A percentile compares a stretch with the other conserved stretches of the same genome.
Evolutionary conservation across 1,140 invertebrate species (phyloP).

Genomic region (Reticulitermes speratus): DNA sequence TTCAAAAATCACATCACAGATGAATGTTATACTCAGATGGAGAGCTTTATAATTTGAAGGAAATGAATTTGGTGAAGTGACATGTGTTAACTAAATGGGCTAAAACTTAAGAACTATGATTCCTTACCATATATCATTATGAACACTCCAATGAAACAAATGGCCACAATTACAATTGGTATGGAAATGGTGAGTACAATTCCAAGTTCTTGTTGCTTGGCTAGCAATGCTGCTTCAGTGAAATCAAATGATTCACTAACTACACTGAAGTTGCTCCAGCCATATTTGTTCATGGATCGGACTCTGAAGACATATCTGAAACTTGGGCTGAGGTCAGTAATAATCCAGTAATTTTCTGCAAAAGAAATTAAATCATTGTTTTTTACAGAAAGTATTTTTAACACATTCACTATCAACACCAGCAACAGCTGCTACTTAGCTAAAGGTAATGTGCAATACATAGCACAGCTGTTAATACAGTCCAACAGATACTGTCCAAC

Average conservation of each 20-base stretch:
- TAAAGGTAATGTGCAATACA: too few relatives aligned
- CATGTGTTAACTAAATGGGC: background rate
- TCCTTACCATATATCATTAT: conserved; percentile 53
- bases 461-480: too few relatives aligned
- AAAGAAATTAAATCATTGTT: conserved; percentile 28
- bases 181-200: conserved; percentile 38
- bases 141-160: conserved; percentile 41
- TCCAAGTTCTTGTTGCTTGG: conserved; percentile 44
- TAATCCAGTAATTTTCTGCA: conserved; percentile 74
- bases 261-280: conserved; percentile 69
- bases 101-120: background rate
- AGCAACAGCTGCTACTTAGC: too few relatives aligned
- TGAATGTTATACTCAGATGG: too few relatives aligned
- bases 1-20: too few relatives aligned
- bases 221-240: conserved; percentile 56
- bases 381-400: background rate
- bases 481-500: too few relatives aligned
- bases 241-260: conserved; percentile 60
- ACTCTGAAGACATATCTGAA: conserved; percentile 71
- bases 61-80: too few relatives aligned
- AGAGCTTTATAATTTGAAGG: too few relatives aligned
- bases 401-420: background rate
- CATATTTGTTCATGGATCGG: conserved; percentile 74
- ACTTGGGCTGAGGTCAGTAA: conserved; percentile 60
- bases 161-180: conserved; percentile 50